phyloP scores from a whole-genome alignment of 2,113 vertebrate species.

The Climacteris rufus region DNA sequence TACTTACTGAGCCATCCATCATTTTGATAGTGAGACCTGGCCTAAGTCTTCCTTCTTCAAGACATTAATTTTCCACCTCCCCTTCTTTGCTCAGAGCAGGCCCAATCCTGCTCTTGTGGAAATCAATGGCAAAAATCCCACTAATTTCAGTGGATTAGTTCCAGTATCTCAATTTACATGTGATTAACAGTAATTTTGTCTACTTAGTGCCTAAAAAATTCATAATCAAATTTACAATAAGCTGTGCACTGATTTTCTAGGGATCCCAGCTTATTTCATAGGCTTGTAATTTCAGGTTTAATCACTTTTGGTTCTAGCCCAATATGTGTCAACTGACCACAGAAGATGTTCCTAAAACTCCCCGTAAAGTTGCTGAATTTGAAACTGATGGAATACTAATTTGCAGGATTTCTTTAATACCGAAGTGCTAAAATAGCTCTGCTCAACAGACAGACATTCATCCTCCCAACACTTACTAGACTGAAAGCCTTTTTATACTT shows the following conservation, averaged over 20 bases:
- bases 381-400: slow-evolving; percentile 44
- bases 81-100: background rate
- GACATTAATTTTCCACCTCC: slow-evolving; percentile 15
- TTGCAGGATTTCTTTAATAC: slow-evolving; percentile 57
- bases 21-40: slow-evolving; percentile 34
- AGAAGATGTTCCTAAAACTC: slow-evolving; percentile 44
- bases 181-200: slow-evolving; percentile 57
- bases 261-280: slow-evolving; percentile 44
- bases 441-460: slow-evolving; percentile 1
- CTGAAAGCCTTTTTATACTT: slow-evolving; percentile 8
- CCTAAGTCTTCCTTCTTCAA: slow-evolving; percentile 17
- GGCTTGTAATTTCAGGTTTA: slow-evolving; percentile 44
- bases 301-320: slow-evolving; percentile 46
- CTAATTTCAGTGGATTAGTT: slow-evolving; percentile 61
- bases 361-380: slow-evolving; percentile 27
- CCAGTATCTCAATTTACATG: slow-evolving; percentile 61
- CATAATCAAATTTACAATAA: slow-evolving; percentile 65
- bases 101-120: background rate
- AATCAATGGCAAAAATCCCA: slow-evolving; percentile 47
- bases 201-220: slow-evolving; percentile 55
- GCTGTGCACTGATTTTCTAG: slow-evolving; percentile 28
- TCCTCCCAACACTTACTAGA: background rate
- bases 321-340: slow-evolving; percentile 43
- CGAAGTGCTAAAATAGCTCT: slow-evolving; percentile 13
- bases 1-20: slow-evolving; percentile 7